Conservation (phyloP, 2,888 invertebrate species). For the Antitype chi region DNA sequence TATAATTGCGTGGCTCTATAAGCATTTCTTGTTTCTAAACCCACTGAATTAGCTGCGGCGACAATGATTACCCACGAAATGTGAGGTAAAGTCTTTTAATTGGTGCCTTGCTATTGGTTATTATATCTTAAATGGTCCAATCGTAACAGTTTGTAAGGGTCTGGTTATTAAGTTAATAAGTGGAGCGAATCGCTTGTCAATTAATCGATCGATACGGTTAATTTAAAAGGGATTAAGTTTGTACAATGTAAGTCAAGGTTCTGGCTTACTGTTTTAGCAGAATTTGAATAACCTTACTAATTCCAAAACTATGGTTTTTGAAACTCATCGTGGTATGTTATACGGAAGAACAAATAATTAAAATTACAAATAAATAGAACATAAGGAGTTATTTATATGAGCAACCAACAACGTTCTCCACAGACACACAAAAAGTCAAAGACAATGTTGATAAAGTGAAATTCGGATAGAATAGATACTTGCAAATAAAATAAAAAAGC, state of each 20-base stretch:
- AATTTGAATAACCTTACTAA: neutral
- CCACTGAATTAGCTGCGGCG: slow-evolving; percentile 61
- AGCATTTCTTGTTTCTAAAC: slow-evolving; percentile 72
- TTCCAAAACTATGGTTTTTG: too few relatives aligned
- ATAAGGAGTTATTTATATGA: too few relatives aligned
- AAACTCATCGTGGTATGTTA: too few relatives aligned
- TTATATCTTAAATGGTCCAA: slow-evolving; percentile 55
- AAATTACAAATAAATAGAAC: too few relatives aligned
- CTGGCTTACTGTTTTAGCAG: neutral
- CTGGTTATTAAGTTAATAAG: slow-evolving; percentile 20
- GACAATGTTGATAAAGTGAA: too few relatives aligned
- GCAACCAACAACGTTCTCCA: too few relatives aligned
- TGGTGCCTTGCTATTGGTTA: slow-evolving; percentile 57
- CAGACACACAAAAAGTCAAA: too few relatives aligned
- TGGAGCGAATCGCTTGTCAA: slow-evolving; percentile 11
- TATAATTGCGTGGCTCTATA: slow-evolving; percentile 68
- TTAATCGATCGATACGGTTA: neutral
- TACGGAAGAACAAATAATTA: too few relatives aligned
- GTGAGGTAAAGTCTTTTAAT: slow-evolving; percentile 68
- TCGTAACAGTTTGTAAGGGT: slow-evolving; percentile 42
- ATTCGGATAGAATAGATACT: too few relatives aligned
- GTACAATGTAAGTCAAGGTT: neutral
- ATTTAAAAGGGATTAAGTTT: neutral
- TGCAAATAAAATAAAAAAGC: too few relatives aligned
- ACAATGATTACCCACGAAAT: slow-evolving; percentile 69